Conservation (phyloP, 2,888 invertebrate genomes). For the Marasmarcha lunaedactyla region DNA sequence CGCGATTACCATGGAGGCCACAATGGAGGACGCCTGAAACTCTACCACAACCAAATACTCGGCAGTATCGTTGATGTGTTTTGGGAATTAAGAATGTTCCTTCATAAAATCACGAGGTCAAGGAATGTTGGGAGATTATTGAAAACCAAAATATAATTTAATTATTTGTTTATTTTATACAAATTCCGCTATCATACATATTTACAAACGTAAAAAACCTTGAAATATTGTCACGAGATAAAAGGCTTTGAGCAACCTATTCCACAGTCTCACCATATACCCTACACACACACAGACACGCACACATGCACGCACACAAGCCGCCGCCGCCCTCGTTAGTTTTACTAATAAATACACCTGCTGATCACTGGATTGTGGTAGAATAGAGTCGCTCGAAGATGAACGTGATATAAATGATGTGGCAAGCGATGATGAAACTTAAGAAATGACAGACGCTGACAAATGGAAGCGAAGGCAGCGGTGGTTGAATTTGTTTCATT, state of each 20-base stretch:
- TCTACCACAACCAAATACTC: too few species aligned
- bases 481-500: background rate
- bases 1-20: too few species aligned
- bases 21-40: too few species aligned
- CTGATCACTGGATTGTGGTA: background rate
- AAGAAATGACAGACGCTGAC: too few species aligned
- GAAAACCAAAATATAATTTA: constrained; percentile 34
- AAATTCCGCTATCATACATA: constrained; percentile 70
- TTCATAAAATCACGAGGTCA: too few species aligned
- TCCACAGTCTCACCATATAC: background rate
- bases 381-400: background rate
- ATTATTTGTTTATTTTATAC: constrained; percentile 62
- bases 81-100: constrained; percentile 6
- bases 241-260: constrained; percentile 37
- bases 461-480: too few species aligned
- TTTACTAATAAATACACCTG: background rate
- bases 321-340: constrained; percentile 16
- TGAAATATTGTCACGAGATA: constrained; percentile 53
- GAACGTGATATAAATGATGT: background rate
- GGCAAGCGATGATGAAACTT: background rate
- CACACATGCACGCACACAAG: constrained; percentile 9
- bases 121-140: too few species aligned
- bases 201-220: constrained; percentile 66
- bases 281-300: constrained; percentile 11
- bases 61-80: too few species aligned